Evolutionary conservation across 1,140 invertebrate genomes (phyloP), one percentile per base, ranked within the genome.

Genomic region (Rhopalosiphum maidis): DNA sequence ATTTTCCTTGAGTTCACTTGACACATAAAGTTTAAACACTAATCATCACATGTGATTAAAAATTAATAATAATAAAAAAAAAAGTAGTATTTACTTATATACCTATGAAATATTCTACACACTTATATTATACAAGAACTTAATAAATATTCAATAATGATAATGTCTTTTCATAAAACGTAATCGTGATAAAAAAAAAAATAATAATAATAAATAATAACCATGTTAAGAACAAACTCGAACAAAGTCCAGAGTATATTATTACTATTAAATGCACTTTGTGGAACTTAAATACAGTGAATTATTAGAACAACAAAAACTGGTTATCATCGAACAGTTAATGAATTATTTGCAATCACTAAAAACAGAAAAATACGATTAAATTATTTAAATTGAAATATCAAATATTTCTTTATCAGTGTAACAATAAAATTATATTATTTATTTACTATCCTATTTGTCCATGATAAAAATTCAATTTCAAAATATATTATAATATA

Each of bases 231-330:
- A 54, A 88, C 87, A 88, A 88, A 88, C 87, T 35, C 21, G n/a
- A 37, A 22, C n/a, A 54, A 7, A 9, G 21, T 51, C 43, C 60
- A n/a, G n/a, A 77, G 60, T 35, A n/a, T 77, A 77, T n/a, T 68
- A 77, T 77, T 68, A n/a, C 9, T 48, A 43, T 88, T 48, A 48
- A 88, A 88, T 48, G 30, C n/a, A 35, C 15, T 88, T 51, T 54
- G 41, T 48, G n/a, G n/a, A 22, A 54, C 46, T 8, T 77, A 77
- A 15, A 23, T 51, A 88, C 30, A n/a, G n/a, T 88, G n/a, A 88
- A 54, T 88, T 88, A 51, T 88, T 88, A 88, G 18, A 54, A 88
- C 46, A 88, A n/a, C 46, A 88, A 54, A 88, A 51, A 88, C 87
- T 54, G 87, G 87, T 88, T 54, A 88, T 51, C n/a, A 48, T 88